Evolutionary conservation across 1,140 invertebrate species (phyloP), one percentile per base, ranked within the genome.

Genomic region (Ceratosolen solmsi): DNA sequence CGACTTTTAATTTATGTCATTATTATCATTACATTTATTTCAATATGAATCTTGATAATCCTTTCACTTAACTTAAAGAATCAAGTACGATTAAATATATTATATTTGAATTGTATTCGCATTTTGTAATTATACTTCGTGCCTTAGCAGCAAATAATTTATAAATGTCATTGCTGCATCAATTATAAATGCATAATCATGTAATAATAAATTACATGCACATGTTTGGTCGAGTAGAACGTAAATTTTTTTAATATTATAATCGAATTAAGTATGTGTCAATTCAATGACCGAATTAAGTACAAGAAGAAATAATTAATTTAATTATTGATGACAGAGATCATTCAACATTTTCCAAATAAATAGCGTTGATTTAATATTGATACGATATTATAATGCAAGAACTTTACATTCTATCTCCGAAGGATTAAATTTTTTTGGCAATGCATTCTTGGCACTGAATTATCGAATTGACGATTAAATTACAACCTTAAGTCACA

Each of bases 391-490:
- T 33, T 33, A 63, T 63, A 63, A 63, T 33, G 30, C 17, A 17
- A 74, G 20, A 51, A 71, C 2, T 20, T 56, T 25, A 74, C n/a
- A 79, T 73, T 49, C 56, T 41, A 56, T 60, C 30, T 36, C 9
- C 17, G 9, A 49, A 60, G 79, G 84, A 84, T 82, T 84, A 82
- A 85, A 84, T 46, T 84, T 73, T 78, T 85, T 78, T 84, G 84
- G 86, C 85, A 86, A 85, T 72, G 86, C 82, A 87, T 88, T 75
- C 87, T 88, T 88, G 87, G 87, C 87, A 88, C 85, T 88, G 86
- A 87, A 84, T 86, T 85, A 87, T 71, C 38, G 49, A 49, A 78
- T 58, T 73, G 9, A 63, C 63, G 77, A 60, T 65, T 54, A 27
- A 80, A 80, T 17, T 36, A 46, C 68, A 49, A 70, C 22, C 1